Conservation (phyloP, 2,797 vertebrate genomes). For the Delichon dasypus region DNA sequence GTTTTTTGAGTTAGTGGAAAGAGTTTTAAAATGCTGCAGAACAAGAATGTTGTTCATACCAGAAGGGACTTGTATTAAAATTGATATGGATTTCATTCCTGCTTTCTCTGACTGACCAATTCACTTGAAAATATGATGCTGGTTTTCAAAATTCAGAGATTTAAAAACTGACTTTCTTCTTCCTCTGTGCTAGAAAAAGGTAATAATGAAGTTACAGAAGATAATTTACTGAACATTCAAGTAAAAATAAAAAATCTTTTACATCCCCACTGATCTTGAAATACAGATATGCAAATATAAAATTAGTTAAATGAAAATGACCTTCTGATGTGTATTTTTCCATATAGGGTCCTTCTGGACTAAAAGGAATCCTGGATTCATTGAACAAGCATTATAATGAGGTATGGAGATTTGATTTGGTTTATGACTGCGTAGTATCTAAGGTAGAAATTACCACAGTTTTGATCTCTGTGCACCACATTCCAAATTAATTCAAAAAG, state of each 20-base stretch:
- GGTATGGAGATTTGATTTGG: conserved; percentile 32
- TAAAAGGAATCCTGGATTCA: conserved; percentile 61
- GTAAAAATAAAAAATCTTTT: not conserved
- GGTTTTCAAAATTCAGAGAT: not conserved
- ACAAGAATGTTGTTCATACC: not conserved
- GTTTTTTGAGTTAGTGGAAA: not conserved
- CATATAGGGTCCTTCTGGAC: conserved; percentile 69
- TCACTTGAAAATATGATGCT: not conserved
- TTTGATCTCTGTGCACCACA: not conserved
- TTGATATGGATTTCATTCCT: not conserved
- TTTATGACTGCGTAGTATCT: not conserved
- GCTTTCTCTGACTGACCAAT: not conserved
- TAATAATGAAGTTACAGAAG: not conserved
- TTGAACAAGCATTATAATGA: conserved; percentile 61
- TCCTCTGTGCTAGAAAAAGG: not conserved
- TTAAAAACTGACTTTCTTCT: not conserved
- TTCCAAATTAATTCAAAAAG: not conserved
- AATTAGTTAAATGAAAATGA: not conserved
- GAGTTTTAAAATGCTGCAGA: not conserved
- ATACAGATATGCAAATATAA: not conserved
- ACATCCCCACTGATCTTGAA: not conserved
- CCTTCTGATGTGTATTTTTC: conserved; percentile 7
- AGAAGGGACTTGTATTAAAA: not conserved
- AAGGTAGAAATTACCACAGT: not conserved
- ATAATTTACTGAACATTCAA: not conserved